Conservation (phyloP, 2,888 invertebrate genomes). For the Pseudococcus longispinus region DNA sequence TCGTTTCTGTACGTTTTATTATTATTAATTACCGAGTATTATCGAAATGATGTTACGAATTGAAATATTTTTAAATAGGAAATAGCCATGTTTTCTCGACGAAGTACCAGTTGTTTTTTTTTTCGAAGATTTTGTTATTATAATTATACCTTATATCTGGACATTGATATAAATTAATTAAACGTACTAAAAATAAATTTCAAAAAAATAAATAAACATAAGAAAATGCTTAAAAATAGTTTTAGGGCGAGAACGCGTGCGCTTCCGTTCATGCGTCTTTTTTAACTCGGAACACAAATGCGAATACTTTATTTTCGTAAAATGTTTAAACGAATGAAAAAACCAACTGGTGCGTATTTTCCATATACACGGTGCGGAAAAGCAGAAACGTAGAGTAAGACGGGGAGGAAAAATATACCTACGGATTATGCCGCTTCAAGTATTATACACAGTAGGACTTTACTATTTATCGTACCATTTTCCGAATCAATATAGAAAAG, state of each 20-base stretch:
- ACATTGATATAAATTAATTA: too few relatives aligned
- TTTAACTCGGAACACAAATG: constrained; percentile 5
- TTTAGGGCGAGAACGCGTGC: neutral
- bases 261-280: constrained; percentile 38
- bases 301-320: constrained; percentile 34
- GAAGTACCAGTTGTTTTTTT: too few relatives aligned
- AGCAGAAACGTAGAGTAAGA: constrained; percentile 32
- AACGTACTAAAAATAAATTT: neutral
- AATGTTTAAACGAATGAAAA: constrained; percentile 39
- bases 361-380: constrained; percentile 35
- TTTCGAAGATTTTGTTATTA: too few relatives aligned
- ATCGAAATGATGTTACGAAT: too few relatives aligned
- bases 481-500: constrained; percentile 42
- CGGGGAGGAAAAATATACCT: constrained; percentile 42
- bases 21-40: neutral
- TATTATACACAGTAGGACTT: constrained; percentile 46
- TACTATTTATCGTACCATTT: constrained; percentile 46
- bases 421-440: constrained; percentile 46
- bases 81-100: too few relatives aligned
- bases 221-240: neutral
- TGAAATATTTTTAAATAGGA: too few relatives aligned
- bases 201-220: neutral
- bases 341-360: constrained; percentile 46
- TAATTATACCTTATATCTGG: too few relatives aligned
- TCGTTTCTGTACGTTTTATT: neutral